A percentile compares a stretch with the other conserved stretches of the same genome.
phyloP scores from a whole-genome alignment of 2,888 invertebrate genomes.

The Drosophila mimetica region DNA sequence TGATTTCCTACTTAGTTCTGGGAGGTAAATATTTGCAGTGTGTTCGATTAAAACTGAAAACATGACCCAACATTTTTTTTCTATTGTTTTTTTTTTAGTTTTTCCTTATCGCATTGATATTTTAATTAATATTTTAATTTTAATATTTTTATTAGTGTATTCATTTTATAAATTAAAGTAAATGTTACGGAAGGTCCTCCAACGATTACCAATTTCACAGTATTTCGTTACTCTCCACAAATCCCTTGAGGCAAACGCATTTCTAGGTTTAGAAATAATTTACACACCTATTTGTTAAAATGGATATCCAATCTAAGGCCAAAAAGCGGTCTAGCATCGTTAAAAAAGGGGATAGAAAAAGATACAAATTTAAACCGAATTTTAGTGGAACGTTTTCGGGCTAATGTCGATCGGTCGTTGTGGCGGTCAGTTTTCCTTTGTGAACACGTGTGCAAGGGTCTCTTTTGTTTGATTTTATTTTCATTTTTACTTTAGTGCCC shows the following conservation, averaged over 20 bases:
- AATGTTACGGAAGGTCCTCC: neutral
- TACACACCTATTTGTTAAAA: conserved; percentile 41
- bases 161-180: neutral
- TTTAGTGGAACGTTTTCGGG: conserved; percentile 55
- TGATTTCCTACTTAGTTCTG: too few relatives aligned
- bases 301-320: conserved; percentile 30
- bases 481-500: conserved; percentile 49
- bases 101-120: too few relatives aligned
- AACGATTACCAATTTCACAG: conserved; percentile 25
- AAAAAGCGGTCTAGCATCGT: conserved; percentile 37
- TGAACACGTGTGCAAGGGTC: conserved; percentile 74
- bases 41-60: too few relatives aligned
- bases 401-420: conserved; percentile 39
- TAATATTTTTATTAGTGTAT: too few relatives aligned
- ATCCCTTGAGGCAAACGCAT: conserved; percentile 9
- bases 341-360: conserved; percentile 37
- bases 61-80: too few relatives aligned
- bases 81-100: too few relatives aligned
- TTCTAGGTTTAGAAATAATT: conserved; percentile 2
- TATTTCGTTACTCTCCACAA: neutral
- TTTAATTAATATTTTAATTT: too few relatives aligned
- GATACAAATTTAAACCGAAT: conserved; percentile 55
- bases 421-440: conserved; percentile 70
- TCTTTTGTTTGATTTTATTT: conserved; percentile 32
- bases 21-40: neutral